These are phyloP conservation scores for Agrilus cyanescens DNA, from an alignment of 2,888 invertebrate species.

Conservation along the genomic window DNA sequence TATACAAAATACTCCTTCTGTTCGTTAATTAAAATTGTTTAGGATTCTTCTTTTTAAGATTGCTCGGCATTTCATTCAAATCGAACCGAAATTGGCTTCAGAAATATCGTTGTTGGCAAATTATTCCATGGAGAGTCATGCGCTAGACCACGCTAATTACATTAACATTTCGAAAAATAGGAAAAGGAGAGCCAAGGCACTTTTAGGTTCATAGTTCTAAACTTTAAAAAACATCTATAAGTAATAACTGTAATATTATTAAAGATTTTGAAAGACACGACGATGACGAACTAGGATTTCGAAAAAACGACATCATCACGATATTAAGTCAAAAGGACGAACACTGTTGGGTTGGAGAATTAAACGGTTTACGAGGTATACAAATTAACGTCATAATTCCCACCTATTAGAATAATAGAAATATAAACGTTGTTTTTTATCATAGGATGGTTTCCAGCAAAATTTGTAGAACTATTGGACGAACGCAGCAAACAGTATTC, in stretches of 20 bases:
- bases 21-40: conserved; percentile 3
- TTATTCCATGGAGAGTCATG: conserved; percentile 91
- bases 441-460: conserved; percentile 93
- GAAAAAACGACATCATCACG: conserved; percentile 97
- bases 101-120: conserved; percentile 79
- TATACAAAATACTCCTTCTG: conserved; percentile 25
- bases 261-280: conserved; percentile 93
- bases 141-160: conserved; percentile 87
- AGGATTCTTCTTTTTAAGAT: conserved; percentile 37
- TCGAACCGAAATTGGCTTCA: conserved; percentile 75
- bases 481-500: conserved; percentile 88
- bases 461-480: conserved; percentile 91
- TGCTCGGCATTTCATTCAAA: conserved; percentile 86
- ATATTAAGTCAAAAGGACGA: conserved; percentile 96
- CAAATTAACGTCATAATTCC: background rate
- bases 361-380: conserved; percentile 77
- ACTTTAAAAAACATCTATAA: conserved; percentile 11
- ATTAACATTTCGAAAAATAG: conserved; percentile 84
- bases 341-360: conserved; percentile 96
- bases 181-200: conserved; percentile 84
- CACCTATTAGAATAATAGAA: background rate
- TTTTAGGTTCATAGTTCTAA: conserved; percentile 45
- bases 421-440: conserved; percentile 12
- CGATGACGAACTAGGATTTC: conserved; percentile 95
- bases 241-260: conserved; percentile 11